Percentiles rank a stretch among this genome's conserved stretches.
Conservation (phyloP, 1,140 invertebrate species). For the Platyscapa corneri region DNA sequence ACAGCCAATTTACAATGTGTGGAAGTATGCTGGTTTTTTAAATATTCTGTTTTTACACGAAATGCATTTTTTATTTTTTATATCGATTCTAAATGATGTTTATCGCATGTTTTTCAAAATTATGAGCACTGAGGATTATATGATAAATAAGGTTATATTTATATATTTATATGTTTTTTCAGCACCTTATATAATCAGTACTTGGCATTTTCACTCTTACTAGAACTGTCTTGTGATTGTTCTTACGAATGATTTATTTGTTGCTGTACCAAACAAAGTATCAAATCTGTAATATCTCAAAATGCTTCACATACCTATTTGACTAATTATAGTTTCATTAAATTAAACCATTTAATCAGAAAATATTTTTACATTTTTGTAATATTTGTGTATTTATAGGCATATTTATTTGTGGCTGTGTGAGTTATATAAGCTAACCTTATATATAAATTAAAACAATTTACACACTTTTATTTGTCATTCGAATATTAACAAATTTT, state of each 20-base stretch:
- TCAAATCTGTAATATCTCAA: not conserved
- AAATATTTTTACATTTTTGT: not conserved
- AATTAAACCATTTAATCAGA: not conserved
- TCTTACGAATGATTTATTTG: conserved; percentile 36
- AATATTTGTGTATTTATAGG: not conserved
- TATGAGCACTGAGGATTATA: conserved; percentile 45
- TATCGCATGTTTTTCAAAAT: conserved; percentile 34
- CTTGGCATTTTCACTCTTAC: conserved; percentile 46
- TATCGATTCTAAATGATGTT: conserved; percentile 21
- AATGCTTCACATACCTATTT: not conserved
- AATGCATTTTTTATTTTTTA: conserved; percentile 8
- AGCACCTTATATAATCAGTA: conserved; percentile 55
- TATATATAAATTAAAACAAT: not conserved
- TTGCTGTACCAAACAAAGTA: conserved; percentile 1
- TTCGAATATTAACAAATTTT: no score
- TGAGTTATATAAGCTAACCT: not conserved
- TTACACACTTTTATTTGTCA: not conserved
- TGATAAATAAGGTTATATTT: conserved; percentile 43
- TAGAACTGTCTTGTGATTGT: conserved; percentile 48
- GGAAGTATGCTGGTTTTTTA: conserved; percentile 63
- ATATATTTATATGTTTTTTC: conserved; percentile 43
- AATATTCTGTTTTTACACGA: conserved; percentile 23
- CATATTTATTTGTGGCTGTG: no score
- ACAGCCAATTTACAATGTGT: conserved; percentile 65
- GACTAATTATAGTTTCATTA: not conserved